Conservation (phyloP, 2,797 vertebrate genomes). For the Eleutherodactylus coqui region DNA sequence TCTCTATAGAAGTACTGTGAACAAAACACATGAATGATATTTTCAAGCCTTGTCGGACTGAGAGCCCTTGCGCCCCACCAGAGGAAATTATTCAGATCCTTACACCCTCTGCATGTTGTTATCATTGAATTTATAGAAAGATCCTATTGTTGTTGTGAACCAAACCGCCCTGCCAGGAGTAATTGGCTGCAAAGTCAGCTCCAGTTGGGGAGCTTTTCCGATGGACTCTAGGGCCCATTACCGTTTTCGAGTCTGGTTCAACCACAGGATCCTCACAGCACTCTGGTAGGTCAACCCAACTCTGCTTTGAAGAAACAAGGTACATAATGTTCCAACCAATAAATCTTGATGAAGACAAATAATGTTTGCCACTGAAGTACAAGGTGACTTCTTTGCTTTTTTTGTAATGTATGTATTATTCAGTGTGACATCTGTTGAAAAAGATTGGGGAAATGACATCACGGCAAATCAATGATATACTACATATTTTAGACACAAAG, state of each 20-base stretch:
- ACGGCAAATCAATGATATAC: not conserved
- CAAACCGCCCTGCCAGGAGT: not conserved
- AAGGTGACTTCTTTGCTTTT: not conserved
- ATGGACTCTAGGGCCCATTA: not conserved
- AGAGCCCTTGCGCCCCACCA: not conserved
- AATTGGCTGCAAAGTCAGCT: not conserved
- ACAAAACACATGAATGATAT: no score
- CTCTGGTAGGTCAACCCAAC: not conserved
- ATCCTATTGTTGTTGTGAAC: not conserved
- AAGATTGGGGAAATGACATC: not conserved
- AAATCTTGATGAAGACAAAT: not conserved
- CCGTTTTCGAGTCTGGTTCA: not conserved
- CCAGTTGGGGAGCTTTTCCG: not conserved
- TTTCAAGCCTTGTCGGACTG: not conserved
- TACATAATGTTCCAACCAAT: not conserved
- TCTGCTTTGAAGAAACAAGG: not conserved
- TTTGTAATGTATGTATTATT: not conserved
- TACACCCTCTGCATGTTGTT: not conserved
- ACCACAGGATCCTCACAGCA: not conserved
- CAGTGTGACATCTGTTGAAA: not conserved
- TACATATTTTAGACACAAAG: not conserved
- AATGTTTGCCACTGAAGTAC: not conserved
- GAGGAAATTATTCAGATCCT: not conserved
- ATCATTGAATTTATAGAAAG: not conserved
- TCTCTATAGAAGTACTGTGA: no score